Base-by-base conservation (phyloP, 1,140 invertebrate genomes). In the Ceratina calcarata region DNA sequence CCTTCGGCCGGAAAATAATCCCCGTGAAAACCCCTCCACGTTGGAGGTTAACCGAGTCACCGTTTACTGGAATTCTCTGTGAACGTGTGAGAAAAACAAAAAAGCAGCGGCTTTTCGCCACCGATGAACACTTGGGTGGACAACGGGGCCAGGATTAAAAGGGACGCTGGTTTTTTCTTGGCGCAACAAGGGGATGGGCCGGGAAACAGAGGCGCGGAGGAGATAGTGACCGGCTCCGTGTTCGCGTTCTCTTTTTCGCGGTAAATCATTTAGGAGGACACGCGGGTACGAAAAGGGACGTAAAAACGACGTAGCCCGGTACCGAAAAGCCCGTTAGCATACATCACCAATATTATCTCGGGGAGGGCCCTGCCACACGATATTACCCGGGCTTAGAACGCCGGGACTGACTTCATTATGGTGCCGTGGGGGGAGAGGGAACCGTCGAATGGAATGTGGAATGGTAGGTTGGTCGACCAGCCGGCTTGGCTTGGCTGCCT, bases 311-410 rank as follows among this genome's bases (percentile, higher is more conserved):
- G 87, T 71, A 67, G 32, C 71, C 61, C 66, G 55, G 85, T 79
- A 83, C 81, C 85, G 84, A 91, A 78, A 91, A 90, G 87, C 89
- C 87, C 88, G 87, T 92, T 92, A 91, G 90, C 90, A 91, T 91
- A 91, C 89, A 91, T 91, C 90, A 91, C 87, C 85, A 92, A 92
- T 91, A 91, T 92, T 92, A 92, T 92, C 91, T 91, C 86, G 81
- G 85, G 75, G 83, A 87, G 76, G 84, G 82, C 65, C 78, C 76
- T 86, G 86, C 87, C 88, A 82, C 86, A 81, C 88, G 89, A 92
- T 91, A 91, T 92, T 91, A 91, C 90, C 86, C 81, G 86, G 88
- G 91, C 88, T 91, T 91, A 91, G 88, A 91, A 90, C 87, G 88
- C 88, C 86, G 82, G 87, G 86, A 89, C 90, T 89, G 90, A 91